Evolutionary conservation across 2,888 invertebrate genomes (phyloP), one percentile per base, ranked within the genome.

Genomic region (Artemia sinica): DNA sequence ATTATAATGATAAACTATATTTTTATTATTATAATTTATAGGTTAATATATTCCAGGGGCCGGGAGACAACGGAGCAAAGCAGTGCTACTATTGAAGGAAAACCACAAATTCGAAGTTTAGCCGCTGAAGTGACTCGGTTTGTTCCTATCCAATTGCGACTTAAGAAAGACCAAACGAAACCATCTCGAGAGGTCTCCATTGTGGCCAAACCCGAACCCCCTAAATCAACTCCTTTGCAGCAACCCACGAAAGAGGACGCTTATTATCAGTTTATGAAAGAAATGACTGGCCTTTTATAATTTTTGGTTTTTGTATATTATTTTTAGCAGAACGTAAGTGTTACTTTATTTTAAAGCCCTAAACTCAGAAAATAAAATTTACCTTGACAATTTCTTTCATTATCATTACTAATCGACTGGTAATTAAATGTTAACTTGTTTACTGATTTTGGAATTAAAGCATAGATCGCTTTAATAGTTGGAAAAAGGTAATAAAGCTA

Each of bases 231-330:
- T 58, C 58, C 58, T 18, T n/a, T 65, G 74, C 76, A 69, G 73
- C 81, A 80, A 72, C 84, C 83, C 0, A 93, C 89, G 70, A 97
- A 96, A 77, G 97, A 97, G 77, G 97, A 97, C 77, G 97, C 96
- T 12, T 98, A 98, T 76, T 88, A 93, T 82, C 91, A 93, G 78
- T 98, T 98, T 77, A 96, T 98, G 95, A 88, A 88, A 77, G 97
- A 98, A 81, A 94, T 98, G 92, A 88, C 94, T 76, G 92, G 89
- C 67, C 80, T 97, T 49, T 82, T 97, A 77, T 94, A 77, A 79
- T 10, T 58, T 58, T 58, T 8, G 8, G 8, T 10, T 8, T 14
- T 8, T 58, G 8, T 9, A 14, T 18, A 14, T 58, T 28, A 28
- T 28, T 58, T 58, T 58, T 58, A 28, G 28, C 28, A 28, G 28